Conservation (phyloP, 2,888 invertebrate genomes). For the Dysmachus trigonus region DNA sequence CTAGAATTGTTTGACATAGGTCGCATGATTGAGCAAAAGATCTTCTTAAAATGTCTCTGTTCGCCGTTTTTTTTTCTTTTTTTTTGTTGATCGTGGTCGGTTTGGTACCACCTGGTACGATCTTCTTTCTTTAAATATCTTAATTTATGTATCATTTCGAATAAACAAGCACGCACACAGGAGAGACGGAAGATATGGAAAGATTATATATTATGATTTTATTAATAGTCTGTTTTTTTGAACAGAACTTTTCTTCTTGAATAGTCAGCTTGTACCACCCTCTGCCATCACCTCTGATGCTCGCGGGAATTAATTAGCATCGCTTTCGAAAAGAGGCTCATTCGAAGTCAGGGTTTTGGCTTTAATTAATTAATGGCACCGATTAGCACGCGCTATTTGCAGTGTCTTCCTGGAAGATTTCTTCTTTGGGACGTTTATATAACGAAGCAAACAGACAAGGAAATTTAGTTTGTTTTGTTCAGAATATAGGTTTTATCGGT, state of each 20-base stretch:
- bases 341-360: conserved; percentile 22
- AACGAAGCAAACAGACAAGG: background rate
- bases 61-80: background rate
- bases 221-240: background rate
- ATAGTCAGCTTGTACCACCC: background rate
- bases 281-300: background rate
- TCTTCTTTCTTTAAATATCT: background rate
- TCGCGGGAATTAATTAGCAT: background rate
- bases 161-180: background rate
- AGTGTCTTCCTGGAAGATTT: conserved; percentile 6
- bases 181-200: background rate
- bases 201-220: conserved; percentile 6
- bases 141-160: background rate
- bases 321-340: background rate
- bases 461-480: background rate
- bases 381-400: background rate
- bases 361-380: conserved; percentile 19
- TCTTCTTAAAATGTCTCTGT: background rate
- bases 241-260: background rate
- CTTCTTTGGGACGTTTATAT: background rate
- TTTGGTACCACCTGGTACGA: conserved; percentile 19
- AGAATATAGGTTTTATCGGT: background rate
- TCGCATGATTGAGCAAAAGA: background rate
- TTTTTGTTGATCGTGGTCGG: background rate
- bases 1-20: background rate